Conservation (phyloP, 2,797 vertebrate genomes). For the Pteronotus mesoamericanus region DNA sequence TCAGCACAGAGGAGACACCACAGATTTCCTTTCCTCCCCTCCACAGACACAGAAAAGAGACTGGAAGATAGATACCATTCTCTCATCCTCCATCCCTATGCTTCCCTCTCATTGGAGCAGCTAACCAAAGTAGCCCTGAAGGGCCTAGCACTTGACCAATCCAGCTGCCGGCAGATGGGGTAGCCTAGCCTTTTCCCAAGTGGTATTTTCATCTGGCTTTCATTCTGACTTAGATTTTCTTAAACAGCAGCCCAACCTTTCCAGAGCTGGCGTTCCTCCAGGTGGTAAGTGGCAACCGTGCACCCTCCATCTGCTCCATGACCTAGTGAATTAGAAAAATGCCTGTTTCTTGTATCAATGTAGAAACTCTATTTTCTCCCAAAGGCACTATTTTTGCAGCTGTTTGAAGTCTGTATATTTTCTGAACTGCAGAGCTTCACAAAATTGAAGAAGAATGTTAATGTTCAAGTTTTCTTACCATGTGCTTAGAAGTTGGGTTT, state of each 20-base stretch:
- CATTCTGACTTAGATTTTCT: conserved; percentile 63
- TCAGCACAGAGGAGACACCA: not conserved
- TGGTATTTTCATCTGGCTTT: conserved; percentile 70
- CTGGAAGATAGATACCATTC: not conserved
- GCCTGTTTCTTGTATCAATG: conserved; percentile 72
- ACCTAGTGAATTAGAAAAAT: conserved; percentile 63
- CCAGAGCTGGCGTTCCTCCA: conserved; percentile 44
- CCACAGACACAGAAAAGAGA: conserved; percentile 14
- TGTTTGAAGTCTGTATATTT: conserved; percentile 78
- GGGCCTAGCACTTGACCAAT: conserved; percentile 64
- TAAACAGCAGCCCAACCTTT: conserved; percentile 46
- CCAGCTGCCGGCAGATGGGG: conserved; percentile 20
- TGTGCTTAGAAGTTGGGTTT: too few species aligned
- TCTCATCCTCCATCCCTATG: not conserved
- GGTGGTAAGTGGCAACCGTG: not conserved
- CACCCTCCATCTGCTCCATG: conserved; percentile 19
- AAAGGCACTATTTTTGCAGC: conserved; percentile 84
- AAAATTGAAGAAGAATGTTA: conserved; percentile 66
- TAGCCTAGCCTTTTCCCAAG: conserved; percentile 56
- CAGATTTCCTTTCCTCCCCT: conserved; percentile 13
- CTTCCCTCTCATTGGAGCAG: conserved; percentile 43
- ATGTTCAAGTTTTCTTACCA: conserved; percentile 13
- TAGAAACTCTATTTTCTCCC: conserved; percentile 82
- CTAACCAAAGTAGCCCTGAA: conserved; percentile 64
- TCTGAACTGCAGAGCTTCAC: conserved; percentile 71